Evolutionary conservation across 2,888 invertebrate species (phyloP), one percentile per base, ranked within the genome.

Genomic region (Sialis lutaria): DNA sequence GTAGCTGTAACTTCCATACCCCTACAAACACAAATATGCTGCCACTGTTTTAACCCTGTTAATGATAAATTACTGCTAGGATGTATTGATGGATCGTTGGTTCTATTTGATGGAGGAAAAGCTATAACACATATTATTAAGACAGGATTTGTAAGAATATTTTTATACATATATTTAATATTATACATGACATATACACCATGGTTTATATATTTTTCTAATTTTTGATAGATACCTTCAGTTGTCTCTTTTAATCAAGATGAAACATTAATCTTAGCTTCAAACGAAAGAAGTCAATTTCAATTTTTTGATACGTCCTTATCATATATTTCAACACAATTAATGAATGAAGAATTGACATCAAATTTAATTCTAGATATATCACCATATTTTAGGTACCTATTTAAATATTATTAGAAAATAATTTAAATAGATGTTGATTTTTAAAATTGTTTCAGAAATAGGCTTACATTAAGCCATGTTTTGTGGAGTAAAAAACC

Each of bases 11-110:
- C 78, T 31, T 78, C 80, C 1, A 78, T 85, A 56, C 76, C 76
- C 52, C 68, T 78, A 56, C 81, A 79, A 59, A 79, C 81, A 9
- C 77, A 79, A 62, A 74, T 82, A 52, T 69, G 79, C 55, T 77
- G 77, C 58, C 65, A 77, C 64, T 65, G 71, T 57, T 73, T 82
- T 57, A 83, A 79, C 57, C 77, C 77, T 0, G 75, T 81, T 58
- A 82, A 82, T 62, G 77, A 81, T 56, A 79, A 82, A 55, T 65
- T 92, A 6, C 66, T 91, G 31, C 64, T 87, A 41, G 87, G 88
- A 6, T 90, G 90, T 58, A 82, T 86, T 44, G 90, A 92, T 67
- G 85, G 86, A 5, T 80, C 87, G 4, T 64, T 93, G 50, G 84
- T 83, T 39, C 66, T 92, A 30, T 75, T 87, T 55, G 88, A 92